phyloP scores from a whole-genome alignment of 64 coral and sea anemone genomes.

The Pocillopora verrucosa region DNA sequence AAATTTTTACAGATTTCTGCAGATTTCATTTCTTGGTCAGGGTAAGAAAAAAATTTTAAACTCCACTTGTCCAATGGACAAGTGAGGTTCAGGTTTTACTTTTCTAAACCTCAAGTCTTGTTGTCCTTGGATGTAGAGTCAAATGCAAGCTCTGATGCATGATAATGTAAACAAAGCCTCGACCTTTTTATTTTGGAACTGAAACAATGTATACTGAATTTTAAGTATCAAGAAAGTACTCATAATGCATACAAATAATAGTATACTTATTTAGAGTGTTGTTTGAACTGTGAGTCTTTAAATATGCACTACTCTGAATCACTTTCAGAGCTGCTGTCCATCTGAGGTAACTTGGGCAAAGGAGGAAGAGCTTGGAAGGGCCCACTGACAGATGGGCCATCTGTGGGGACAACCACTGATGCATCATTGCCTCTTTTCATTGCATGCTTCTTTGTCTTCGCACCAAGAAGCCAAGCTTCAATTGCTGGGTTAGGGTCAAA shows the following conservation, averaged over 20 bases:
- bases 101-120: constrained; percentile 10
- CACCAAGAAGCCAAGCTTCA: constrained; percentile 45
- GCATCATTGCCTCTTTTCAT: constrained; percentile 30
- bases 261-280: constrained; percentile 20
- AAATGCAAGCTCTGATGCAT: constrained; percentile 15
- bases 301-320: constrained; percentile 27
- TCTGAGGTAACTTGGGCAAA: constrained; percentile 28
- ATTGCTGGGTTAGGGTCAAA: constrained; percentile 41
- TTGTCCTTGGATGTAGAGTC: constrained; percentile 24
- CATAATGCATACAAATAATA: constrained; percentile 13
- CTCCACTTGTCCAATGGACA: constrained; percentile 15
- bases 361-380: constrained; percentile 27
- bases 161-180: background rate
- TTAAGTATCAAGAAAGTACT: constrained; percentile 21
- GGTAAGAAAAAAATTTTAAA: constrained; percentile 24
- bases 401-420: constrained; percentile 37
- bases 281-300: constrained; percentile 9
- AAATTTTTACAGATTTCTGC: too few relatives aligned
- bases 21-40: too few relatives aligned
- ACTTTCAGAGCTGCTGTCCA: constrained; percentile 16
- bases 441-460: constrained; percentile 42
- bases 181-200: constrained; percentile 18
- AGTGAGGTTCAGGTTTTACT: constrained; percentile 6
- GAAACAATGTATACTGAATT: background rate
- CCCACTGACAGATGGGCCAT: constrained; percentile 36